These are phyloP conservation scores for Pocillopora meandrina DNA, from an alignment of 92 coral and sea anemone genomes.

Conservation along the genomic window DNA sequence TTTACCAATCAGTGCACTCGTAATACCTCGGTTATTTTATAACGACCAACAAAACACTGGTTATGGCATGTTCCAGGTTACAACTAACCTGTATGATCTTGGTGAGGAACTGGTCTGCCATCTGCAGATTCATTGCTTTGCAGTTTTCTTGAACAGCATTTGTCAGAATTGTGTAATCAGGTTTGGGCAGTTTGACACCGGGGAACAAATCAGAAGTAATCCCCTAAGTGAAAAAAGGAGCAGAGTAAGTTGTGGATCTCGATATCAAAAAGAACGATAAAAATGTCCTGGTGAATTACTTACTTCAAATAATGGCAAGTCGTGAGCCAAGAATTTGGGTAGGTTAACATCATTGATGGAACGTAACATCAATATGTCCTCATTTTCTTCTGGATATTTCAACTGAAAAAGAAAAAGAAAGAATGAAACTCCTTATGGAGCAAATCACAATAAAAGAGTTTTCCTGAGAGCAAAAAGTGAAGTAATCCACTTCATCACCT, in stretches of 20 bases:
- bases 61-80: not conserved
- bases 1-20: too few relatives aligned
- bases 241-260: not conserved
- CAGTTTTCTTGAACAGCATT: conserved; percentile 94
- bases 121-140: conserved; percentile 92
- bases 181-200: conserved; percentile 91
- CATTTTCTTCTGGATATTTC: conserved; percentile 95
- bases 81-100: conserved; percentile 88
- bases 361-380: conserved; percentile 92
- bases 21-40: too few relatives aligned
- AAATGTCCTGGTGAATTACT: conserved; percentile 4
- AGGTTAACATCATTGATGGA: conserved; percentile 97
- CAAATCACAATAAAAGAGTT: not conserved
- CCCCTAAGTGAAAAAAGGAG: conserved; percentile 56
- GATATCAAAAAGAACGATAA: not conserved
- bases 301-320: conserved; percentile 94
- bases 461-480: not conserved
- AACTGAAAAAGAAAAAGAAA: conserved; percentile 50
- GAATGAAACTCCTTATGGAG: not conserved
- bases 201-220: conserved; percentile 99
- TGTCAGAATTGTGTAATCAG: conserved; percentile 89
- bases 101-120: conserved; percentile 85
- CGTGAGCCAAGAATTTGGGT: conserved; percentile 97
- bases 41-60: not conserved
- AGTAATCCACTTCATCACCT: not conserved